Evolutionary conservation across 2,888 invertebrate species (phyloP).

Genomic region (Azorinus chamasolen): DNA sequence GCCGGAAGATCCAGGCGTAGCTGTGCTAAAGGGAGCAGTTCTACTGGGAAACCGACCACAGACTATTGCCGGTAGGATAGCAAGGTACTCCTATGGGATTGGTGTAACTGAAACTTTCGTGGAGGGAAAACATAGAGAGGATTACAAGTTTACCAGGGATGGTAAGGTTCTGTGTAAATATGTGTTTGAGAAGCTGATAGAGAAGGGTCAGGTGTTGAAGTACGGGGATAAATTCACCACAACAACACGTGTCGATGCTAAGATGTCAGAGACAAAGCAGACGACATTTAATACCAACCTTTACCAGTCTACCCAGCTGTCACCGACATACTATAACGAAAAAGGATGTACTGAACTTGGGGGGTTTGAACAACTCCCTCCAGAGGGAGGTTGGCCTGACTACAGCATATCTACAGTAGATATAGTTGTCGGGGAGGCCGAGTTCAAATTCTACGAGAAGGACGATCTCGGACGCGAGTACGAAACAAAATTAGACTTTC

Average conservation of each 20-base stretch:
- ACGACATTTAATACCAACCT: too few species aligned
- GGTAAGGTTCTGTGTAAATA: conserved; percentile 22
- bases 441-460: conserved; percentile 12
- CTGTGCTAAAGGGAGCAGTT: conserved; percentile 27
- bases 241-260: too few species aligned
- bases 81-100: conserved; percentile 32
- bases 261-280: too few species aligned
- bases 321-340: conserved; percentile 12
- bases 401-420: conserved; percentile 14
- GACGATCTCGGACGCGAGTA: too few species aligned
- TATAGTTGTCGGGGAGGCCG: conserved; percentile 16
- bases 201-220: conserved; percentile 30
- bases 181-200: conserved; percentile 19
- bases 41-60: conserved; percentile 24
- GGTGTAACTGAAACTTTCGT: conserved; percentile 24
- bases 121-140: conserved; percentile 8
- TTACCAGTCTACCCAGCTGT: conserved; percentile 14
- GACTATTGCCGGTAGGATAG: conserved; percentile 24
- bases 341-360: conserved; percentile 25
- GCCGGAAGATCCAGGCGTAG: conserved; percentile 22
- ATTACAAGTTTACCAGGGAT: conserved; percentile 28
- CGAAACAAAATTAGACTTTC: too few species aligned
- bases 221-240: conserved; percentile 19
- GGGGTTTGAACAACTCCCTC: conserved; percentile 11
- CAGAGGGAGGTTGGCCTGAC: conserved; percentile 24